A percentile compares a stretch with the other conserved stretches of the same genome.
phyloP scores from a whole-genome alignment of 2,888 invertebrate genomes.

The Panzeria rudis region DNA sequence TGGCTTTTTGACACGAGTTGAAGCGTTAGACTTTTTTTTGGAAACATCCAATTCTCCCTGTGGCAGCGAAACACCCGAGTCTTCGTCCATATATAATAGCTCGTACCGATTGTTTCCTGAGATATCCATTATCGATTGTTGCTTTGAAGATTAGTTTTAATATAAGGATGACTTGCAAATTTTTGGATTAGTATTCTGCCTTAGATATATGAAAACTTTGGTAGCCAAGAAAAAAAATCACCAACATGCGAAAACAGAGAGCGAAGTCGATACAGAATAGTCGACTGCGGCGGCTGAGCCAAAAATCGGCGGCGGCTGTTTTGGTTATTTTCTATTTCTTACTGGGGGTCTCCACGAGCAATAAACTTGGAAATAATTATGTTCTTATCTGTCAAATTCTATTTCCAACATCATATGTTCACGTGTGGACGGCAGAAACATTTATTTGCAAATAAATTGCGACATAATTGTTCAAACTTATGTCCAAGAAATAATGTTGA shows the following conservation, averaged over 20 bases:
- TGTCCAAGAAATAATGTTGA: too few relatives aligned
- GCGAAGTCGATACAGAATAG: too few relatives aligned
- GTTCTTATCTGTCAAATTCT: too few relatives aligned
- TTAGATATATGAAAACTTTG: neutral
- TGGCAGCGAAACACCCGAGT: constrained; percentile 70
- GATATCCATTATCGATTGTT: constrained; percentile 77
- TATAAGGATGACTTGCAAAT: constrained; percentile 28
- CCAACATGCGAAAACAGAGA: constrained; percentile 54
- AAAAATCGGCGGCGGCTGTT: too few relatives aligned
- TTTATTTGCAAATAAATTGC: too few relatives aligned
- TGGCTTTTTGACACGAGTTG: constrained; percentile 50
- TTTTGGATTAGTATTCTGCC: constrained; percentile 22
- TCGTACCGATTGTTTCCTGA: constrained; percentile 82
- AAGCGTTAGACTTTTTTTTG: constrained; percentile 75
- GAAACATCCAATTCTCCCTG: constrained; percentile 52
- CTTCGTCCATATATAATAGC: constrained; percentile 82
- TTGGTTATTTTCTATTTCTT: too few relatives aligned
- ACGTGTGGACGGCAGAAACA: too few relatives aligned
- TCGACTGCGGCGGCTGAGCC: too few relatives aligned
- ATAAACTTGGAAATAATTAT: too few relatives aligned
- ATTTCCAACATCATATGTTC: too few relatives aligned
- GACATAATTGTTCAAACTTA: too few relatives aligned
- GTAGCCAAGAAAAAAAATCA: constrained; percentile 28
- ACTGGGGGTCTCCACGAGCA: too few relatives aligned
- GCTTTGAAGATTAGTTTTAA: neutral